Percentiles rank a stretch among this genome's conserved stretches.
Conservation (phyloP, 1,140 invertebrate species). For the Pristionchus pacificus region DNA sequence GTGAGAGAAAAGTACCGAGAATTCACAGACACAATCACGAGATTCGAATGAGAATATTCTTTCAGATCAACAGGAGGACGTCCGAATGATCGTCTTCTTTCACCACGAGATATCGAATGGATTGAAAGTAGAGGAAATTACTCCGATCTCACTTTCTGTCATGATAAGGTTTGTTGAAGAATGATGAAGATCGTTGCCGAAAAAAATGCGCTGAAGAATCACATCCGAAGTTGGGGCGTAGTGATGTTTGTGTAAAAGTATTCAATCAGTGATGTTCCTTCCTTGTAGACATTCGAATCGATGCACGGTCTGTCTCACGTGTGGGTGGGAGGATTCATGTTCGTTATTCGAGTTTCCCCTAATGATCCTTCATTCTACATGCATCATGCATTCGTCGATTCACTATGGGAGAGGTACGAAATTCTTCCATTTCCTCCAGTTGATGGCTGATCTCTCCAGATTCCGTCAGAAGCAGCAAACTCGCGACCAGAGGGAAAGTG, state of each 20-base stretch:
- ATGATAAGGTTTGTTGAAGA: too few species aligned
- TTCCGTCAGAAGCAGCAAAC: slow-evolving; percentile 54
- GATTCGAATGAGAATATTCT: too few species aligned
- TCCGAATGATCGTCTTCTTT: slow-evolving; percentile 48
- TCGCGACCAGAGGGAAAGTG: slow-evolving; percentile 46
- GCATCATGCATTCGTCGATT: slow-evolving; percentile 59
- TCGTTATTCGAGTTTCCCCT: slow-evolving; percentile 48
- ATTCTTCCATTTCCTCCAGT: not conserved
- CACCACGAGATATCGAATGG: slow-evolving; percentile 50
- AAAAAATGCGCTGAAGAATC: too few species aligned
- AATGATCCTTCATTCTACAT: slow-evolving; percentile 52
- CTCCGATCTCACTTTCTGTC: slow-evolving; percentile 53
- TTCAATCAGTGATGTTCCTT: not conserved
- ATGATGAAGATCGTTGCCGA: too few species aligned
- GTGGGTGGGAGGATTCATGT: slow-evolving; percentile 58
- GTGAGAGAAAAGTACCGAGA: too few species aligned
- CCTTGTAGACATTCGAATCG: slow-evolving; percentile 50
- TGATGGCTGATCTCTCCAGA: slow-evolving; percentile 44
- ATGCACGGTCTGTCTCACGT: slow-evolving; percentile 56
- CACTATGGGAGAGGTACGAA: slow-evolving; percentile 51
- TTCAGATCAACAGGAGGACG: slow-evolving; percentile 50
- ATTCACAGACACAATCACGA: too few species aligned
- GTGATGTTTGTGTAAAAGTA: too few species aligned
- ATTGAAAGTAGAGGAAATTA: slow-evolving; percentile 46
- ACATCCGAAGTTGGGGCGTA: too few species aligned